Percentiles rank a stretch among this genome's conserved stretches.
These are phyloP conservation scores for Meloidogyne exigua DNA, from an alignment of 1,140 invertebrate genomes.

Conservation along the genomic window DNA sequence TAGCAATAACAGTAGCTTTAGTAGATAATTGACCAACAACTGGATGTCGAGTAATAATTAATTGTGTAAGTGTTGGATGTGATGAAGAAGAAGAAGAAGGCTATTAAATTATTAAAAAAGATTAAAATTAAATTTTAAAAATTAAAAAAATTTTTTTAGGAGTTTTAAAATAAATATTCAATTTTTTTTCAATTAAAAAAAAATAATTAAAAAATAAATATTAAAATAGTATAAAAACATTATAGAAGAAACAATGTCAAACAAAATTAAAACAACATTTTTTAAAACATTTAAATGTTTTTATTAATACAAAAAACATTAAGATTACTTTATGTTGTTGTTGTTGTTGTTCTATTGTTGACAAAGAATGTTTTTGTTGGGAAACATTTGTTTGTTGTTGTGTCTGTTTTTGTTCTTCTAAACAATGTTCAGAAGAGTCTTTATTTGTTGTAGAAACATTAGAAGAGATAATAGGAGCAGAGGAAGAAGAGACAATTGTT, in stretches of 20 bases:
- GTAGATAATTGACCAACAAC: constrained; percentile 24
- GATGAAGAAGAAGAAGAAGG: too few relatives aligned
- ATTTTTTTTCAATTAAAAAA: too few relatives aligned
- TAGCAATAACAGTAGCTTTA: constrained; percentile 39
- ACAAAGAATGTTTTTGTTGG: constrained; percentile 11
- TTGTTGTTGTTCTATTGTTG: neutral
- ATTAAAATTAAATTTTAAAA: too few relatives aligned
- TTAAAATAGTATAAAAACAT: too few relatives aligned
- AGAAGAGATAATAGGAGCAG: neutral
- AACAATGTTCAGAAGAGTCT: neutral
- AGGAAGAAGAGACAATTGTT: neutral
- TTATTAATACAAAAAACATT: too few relatives aligned
- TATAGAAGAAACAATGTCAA: too few relatives aligned
- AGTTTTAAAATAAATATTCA: too few relatives aligned
- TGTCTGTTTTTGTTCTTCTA: neutral
- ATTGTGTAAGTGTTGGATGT: neutral
- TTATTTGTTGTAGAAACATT: neutral
- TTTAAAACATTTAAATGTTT: too few relatives aligned
- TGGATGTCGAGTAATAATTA: constrained; percentile 25
- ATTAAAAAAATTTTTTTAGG: too few relatives aligned
- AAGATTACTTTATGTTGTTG: neutral
- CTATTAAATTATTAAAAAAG: too few relatives aligned
- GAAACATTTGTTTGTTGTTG: neutral
- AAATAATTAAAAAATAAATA: too few relatives aligned
- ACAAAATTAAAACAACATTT: too few relatives aligned